Conservation (phyloP, 2,888 invertebrate species). For the Thereva nobilitata region DNA sequence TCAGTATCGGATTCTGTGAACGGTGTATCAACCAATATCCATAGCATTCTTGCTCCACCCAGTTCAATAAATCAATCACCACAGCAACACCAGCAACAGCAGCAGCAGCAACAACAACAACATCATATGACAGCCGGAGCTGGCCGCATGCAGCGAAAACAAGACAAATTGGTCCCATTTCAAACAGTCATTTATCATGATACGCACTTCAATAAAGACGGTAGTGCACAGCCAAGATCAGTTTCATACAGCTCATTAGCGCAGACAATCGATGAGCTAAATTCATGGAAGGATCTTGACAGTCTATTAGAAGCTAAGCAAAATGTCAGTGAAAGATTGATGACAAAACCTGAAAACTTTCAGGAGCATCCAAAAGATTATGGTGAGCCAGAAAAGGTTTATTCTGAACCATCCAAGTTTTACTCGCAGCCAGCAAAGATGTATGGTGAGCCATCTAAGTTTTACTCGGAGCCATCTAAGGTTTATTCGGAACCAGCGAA, state of each 20-base stretch:
- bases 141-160: conserved; percentile 46
- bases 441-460: conserved; percentile 60
- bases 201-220: conserved; percentile 48
- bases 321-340: conserved; percentile 54
- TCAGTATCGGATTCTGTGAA: conserved; percentile 49
- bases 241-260: conserved; percentile 63
- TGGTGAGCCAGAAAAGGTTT: conserved; percentile 61
- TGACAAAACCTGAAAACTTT: conserved; percentile 47
- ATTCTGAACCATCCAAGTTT: conserved; percentile 62
- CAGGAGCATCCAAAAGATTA: conserved; percentile 63
- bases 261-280: conserved; percentile 53
- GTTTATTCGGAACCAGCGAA: conserved; percentile 65
- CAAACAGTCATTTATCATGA: conserved; percentile 62
- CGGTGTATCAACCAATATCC: conserved; percentile 54
- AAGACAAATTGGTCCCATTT: conserved; percentile 59
- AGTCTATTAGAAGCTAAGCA: conserved; percentile 52
- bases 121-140: conserved; percentile 36
- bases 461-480: conserved; percentile 65
- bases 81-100: conserved; percentile 37
- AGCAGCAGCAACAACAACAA: conserved; percentile 36
- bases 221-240: conserved; percentile 58
- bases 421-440: conserved; percentile 61
- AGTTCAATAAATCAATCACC: conserved; percentile 17
- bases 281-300: conserved; percentile 49
- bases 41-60: conserved; percentile 40